Base-by-base conservation (phyloP, 2,888 invertebrate genomes). In the Melitaea athalia region DNA sequence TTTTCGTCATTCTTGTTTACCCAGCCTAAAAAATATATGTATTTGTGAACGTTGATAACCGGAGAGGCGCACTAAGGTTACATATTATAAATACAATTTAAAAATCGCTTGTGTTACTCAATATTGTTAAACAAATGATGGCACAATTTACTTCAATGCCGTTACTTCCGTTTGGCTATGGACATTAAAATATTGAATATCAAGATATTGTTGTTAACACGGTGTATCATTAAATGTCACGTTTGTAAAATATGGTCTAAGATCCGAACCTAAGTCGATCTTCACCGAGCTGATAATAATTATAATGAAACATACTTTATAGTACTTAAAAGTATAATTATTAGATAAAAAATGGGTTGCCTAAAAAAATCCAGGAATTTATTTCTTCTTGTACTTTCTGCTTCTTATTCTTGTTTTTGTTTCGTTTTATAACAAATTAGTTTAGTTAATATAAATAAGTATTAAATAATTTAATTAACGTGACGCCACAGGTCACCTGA, bases 51-150 rank as follows among this genome's bases (percentile, higher is more conserved):
- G 73, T 64, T 79, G 81, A 76, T 76, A 76, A 74, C 73, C 47
- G 71, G 49, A 64, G 83, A 82, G 86, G 86, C 83, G 72, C 84
- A 69, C 50, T 72, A 67, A 76, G 82, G 85, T 85, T 80, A 77
- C 77, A n/a, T 6, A 67, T 62, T 69, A 69, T 74, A 64, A 8
- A 42, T n/a, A 52, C 49, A 63, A 57, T 33, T 47, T 43, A 64
- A 57, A 47, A 50, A 45, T 15, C n/a, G 47, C 57, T 72, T 49
- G 45, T 68, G 64, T 64, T 70, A 68, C 55, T 61, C 59, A 50
- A 70, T 68, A 63, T 70, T 52, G 65, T 68, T 67, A 67, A 65
- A 66, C 60, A 64, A 71, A 68, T 63, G 61, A 64, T 67, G 63
- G 67, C 66, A 69, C 61, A 72, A 71, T 68, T 67, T 69, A 63